A percentile compares a stretch with the other conserved stretches of the same genome.
Evolutionary conservation across 2,797 vertebrate genomes (phyloP).

Genomic region (Betta splendens): DNA sequence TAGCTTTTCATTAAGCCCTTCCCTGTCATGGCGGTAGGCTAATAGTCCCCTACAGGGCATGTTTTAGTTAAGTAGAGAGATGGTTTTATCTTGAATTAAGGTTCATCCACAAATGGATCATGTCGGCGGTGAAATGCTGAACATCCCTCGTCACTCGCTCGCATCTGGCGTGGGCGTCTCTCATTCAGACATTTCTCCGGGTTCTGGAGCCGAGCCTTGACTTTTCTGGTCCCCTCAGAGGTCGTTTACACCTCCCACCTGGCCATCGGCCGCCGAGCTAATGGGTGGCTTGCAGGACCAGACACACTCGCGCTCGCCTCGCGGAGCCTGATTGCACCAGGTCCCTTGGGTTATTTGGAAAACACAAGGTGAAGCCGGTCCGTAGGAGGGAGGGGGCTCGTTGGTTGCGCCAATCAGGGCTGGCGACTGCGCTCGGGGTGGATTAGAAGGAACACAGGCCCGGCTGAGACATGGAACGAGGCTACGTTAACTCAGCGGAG

Average conservation of each 20-base stretch:
- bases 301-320: constrained; percentile 53
- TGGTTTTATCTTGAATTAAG: constrained; percentile 31
- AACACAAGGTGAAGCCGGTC: constrained; percentile 60
- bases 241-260: constrained; percentile 52
- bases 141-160: constrained; percentile 6
- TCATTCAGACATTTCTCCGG: not conserved
- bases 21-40: constrained; percentile 3
- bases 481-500: too few species aligned
- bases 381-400: constrained; percentile 23
- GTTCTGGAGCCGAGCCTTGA: constrained; percentile 32
- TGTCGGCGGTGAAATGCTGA: constrained; percentile 29
- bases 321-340: constrained; percentile 58
- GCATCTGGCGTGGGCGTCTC: constrained; percentile 13
- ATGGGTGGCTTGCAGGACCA: constrained; percentile 53
- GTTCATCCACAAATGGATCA: constrained; percentile 27
- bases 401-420: constrained; percentile 57
- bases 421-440: constrained; percentile 9
- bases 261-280: constrained; percentile 63
- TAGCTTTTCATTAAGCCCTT: constrained; percentile 15
- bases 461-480: not conserved
- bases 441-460: constrained; percentile 14
- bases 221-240: constrained; percentile 51
- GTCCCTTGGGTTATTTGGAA: constrained; percentile 53
- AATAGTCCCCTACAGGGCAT: constrained; percentile 34
- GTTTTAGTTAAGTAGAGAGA: constrained; percentile 32